Base-by-base conservation (phyloP, 2,113 vertebrate species). In the Eubucco bourcierii region DNA sequence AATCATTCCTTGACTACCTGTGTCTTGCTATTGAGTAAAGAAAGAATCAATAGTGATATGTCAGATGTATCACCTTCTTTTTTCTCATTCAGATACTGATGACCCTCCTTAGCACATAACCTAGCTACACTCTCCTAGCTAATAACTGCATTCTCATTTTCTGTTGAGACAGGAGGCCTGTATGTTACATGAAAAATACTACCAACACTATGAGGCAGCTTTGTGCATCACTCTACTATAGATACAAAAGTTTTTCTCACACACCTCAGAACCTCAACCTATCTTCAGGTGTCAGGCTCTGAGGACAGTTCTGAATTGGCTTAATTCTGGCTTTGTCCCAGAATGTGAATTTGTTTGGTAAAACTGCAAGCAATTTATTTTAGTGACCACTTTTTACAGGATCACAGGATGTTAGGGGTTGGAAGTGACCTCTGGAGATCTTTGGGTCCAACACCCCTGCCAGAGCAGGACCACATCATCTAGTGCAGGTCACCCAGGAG, bases 91-190 rank as follows among this genome's bases (percentile, higher is more conserved):
- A 12, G 34, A 34, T 63, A 21, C 29, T 25, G 6, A 61, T 2
- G 4, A 71, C 27, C 21, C 13, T 59, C 12, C 14, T 52, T 72
- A 61, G 50, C 19, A 93, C 65, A 59, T 68, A 87, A 68, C 44
- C 8, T 25, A 90, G 5, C 8, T n/a, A 6, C 5, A 5, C 12
- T 75, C 12, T 63, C 8, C 41, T 34, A 47, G 27, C 8, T 61
- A 53, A 29, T 41, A 75, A 19, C 9, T 31, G 2, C 1, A 5
- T 73, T 80, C 15, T 59, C 12, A 7, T 76, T 80, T 80, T 59
- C 67, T 83, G 0, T 4, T 72, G 64, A 61, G 59, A 13, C 7
- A 25, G 17, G 39, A 65, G 64, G 55, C 0, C 0, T 6, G 2
- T 21, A 9, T 33, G 13, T 34, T 83, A 1, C 63, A 10, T 55